phyloP scores from a whole-genome alignment of 2,113 vertebrate species.

The Empidonax alnorum region DNA sequence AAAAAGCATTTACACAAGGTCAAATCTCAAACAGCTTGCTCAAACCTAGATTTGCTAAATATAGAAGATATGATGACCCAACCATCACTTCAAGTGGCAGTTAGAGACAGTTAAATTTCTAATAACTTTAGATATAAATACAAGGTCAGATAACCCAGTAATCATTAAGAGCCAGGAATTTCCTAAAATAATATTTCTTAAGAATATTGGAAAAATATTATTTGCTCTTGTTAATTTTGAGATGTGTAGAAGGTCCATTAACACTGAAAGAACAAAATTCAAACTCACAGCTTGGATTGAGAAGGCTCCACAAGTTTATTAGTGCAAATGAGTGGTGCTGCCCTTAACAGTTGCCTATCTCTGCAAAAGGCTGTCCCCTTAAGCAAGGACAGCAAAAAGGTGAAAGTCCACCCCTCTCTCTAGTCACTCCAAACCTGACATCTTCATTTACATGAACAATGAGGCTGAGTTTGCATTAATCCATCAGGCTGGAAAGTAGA shows the following conservation, averaged over 20 bases:
- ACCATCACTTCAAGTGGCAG: slow-evolving; percentile 30
- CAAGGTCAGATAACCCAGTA: slow-evolving; percentile 2
- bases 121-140: slow-evolving; percentile 32
- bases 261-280: neutral
- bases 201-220: neutral
- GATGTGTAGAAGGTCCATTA: neutral
- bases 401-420: neutral
- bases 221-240: slow-evolving; percentile 4
- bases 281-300: neutral
- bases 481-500: neutral
- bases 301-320: neutral
- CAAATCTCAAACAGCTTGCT: slow-evolving; percentile 52
- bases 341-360: neutral
- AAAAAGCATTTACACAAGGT: slow-evolving; percentile 62
- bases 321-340: neutral
- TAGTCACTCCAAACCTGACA: neutral
- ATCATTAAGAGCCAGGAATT: neutral
- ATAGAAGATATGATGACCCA: slow-evolving; percentile 21
- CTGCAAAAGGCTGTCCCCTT: neutral
- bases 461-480: neutral
- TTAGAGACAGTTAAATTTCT: slow-evolving; percentile 27
- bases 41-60: slow-evolving; percentile 56
- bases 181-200: neutral
- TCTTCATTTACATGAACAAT: neutral
- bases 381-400: neutral